phyloP scores from a whole-genome alignment of 2,797 vertebrate genomes.

The Euthynnus affinis region DNA sequence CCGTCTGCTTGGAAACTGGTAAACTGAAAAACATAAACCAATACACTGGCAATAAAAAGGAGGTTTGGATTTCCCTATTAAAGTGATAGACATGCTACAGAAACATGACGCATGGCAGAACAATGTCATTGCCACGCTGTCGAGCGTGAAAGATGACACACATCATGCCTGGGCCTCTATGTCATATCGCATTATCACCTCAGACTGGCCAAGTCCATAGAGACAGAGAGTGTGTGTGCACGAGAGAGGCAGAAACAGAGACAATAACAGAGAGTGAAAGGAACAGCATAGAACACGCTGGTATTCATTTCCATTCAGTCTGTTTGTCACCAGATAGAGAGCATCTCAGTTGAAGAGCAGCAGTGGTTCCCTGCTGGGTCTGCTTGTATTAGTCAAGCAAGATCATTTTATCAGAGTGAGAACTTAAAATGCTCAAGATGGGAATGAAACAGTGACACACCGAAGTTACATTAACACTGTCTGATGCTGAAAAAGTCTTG shows the following conservation, averaged over 20 bases:
- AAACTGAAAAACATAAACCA: background rate
- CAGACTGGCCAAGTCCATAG: conserved; percentile 60
- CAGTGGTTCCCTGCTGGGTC: conserved; percentile 45
- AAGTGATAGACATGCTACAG: conserved; percentile 53
- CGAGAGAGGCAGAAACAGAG: conserved; percentile 48
- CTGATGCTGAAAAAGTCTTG: background rate
- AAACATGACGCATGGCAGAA: conserved; percentile 63
- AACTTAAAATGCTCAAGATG: conserved; percentile 24
- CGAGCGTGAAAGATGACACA: conserved; percentile 78
- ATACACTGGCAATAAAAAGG: background rate
- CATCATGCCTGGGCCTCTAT: conserved; percentile 69
- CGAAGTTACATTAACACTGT: conserved; percentile 2
- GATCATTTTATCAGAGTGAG: conserved; percentile 40
- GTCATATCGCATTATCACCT: conserved; percentile 78
- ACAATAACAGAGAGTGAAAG: conserved; percentile 70
- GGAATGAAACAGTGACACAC: conserved; percentile 2
- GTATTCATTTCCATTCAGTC: conserved; percentile 68
- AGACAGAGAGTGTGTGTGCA: conserved; percentile 41
- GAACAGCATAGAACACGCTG: conserved; percentile 72
- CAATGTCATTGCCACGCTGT: conserved; percentile 63
- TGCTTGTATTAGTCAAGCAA: conserved; percentile 45
- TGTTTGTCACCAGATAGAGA: conserved; percentile 60
- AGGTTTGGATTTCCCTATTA: conserved; percentile 32
- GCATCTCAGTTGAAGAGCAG: conserved; percentile 46
- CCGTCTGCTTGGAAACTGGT: background rate